Evolutionary conservation across 2,797 vertebrate genomes (phyloP), one percentile per base, ranked within the genome.

Genomic region (Nyctibius grandis): DNA sequence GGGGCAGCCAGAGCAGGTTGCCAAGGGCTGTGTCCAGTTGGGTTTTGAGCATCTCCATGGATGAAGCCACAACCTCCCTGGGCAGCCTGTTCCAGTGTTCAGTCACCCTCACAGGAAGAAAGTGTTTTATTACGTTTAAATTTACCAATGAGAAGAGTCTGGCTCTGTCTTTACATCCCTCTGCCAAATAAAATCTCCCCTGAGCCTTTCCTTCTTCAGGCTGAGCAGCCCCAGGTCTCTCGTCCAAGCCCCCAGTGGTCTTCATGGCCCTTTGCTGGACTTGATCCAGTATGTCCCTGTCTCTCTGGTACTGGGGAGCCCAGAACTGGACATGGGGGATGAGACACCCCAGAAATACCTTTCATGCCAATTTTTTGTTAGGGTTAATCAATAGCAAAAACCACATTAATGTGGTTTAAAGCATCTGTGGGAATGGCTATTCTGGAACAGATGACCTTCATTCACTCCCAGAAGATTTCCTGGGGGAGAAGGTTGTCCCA

Each of bases 221-320:
- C 45, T 0, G 1, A 59, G 29, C 38, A 92, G 31, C 28, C 44
- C 21, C 10, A 31, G 8, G 5, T 26, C 45, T 57, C 34, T 48
- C 21, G 15, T 74, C 31, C 54, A 51, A 60, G 12, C 8, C 13
- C 18, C 23, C 42, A 45, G 4, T 7, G 2, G 0, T 36, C 8
- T 6, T 65, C 19, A 7, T 33, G 10, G 57, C 10, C 22, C 7
- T 34, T 29, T 34, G 23, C 34, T 85, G 47, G 47, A 7, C 16
- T 51, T 1, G 0, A 25, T 31, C 42, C 33, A 3, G 9, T 2
- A 0, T 20, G 26, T 56, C 4, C 33, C 17, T 31, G 40, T 16
- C 12, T 42, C 5, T 29, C 33, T 84, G 29, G 20, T 28, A 6
- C 26, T 56, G 64, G 21, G 16, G 29, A 85, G 14, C 21, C 31